Conservation (phyloP, 2,888 invertebrate species). For the Acleris emargana region DNA sequence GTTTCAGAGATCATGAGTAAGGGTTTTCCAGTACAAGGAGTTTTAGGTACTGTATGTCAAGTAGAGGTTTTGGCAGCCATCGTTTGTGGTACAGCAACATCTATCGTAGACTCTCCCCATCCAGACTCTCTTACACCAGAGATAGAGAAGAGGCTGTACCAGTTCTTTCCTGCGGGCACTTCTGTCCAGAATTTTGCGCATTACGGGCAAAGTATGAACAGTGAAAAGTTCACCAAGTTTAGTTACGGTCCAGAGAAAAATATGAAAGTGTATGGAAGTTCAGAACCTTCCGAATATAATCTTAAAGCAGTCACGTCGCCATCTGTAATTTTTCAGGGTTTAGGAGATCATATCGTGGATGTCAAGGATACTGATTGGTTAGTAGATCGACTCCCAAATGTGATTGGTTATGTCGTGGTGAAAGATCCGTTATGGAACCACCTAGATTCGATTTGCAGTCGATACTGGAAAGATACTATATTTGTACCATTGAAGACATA, state of each 20-base stretch:
- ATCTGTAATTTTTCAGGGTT: slow-evolving; percentile 59
- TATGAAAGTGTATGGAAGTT: slow-evolving; percentile 54
- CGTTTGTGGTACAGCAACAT: not conserved
- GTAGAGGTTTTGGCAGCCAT: not conserved
- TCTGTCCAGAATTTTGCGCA: slow-evolving; percentile 60
- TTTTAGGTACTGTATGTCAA: not conserved
- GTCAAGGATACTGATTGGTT: slow-evolving; percentile 82
- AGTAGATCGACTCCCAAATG: slow-evolving; percentile 79
- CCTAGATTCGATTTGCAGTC: slow-evolving; percentile 47
- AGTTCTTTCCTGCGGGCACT: slow-evolving; percentile 64
- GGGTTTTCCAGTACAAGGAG: slow-evolving; percentile 7
- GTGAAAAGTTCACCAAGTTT: slow-evolving; percentile 57
- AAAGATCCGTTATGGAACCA: slow-evolving; percentile 59
- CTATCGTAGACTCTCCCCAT: slow-evolving; percentile 55
- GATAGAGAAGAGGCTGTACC: slow-evolving; percentile 52
- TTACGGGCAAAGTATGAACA: slow-evolving; percentile 60
- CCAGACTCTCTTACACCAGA: slow-evolving; percentile 58
- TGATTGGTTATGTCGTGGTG: slow-evolving; percentile 81
- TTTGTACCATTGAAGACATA: slow-evolving; percentile 12
- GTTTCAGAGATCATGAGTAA: slow-evolving; percentile 9
- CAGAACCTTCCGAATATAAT: slow-evolving; percentile 59
- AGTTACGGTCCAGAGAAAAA: slow-evolving; percentile 60
- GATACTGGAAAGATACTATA: slow-evolving; percentile 11
- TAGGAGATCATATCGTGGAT: slow-evolving; percentile 84
- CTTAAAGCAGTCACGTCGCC: slow-evolving; percentile 58